Evolutionary conservation across 2,888 invertebrate genomes (phyloP).

Genomic region (Ophion ellenae): DNA sequence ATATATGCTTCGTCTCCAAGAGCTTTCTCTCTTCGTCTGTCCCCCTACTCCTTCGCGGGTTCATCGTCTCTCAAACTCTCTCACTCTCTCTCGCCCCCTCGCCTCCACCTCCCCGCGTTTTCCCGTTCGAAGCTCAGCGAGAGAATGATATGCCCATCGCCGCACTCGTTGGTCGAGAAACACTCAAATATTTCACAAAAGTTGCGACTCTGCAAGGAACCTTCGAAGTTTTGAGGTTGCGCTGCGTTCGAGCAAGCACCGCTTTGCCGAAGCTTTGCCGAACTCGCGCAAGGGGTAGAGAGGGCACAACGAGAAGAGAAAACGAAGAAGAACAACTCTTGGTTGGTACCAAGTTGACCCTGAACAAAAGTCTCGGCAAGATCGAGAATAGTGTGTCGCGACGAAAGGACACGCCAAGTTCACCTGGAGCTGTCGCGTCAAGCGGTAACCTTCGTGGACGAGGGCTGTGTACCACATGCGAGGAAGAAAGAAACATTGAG

Average conservation of each 20-base stretch:
- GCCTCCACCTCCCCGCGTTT: constrained; percentile 40
- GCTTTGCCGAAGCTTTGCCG: not conserved
- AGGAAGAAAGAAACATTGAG: constrained; percentile 5
- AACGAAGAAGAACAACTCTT: constrained; percentile 5
- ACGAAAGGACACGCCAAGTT: constrained; percentile 75
- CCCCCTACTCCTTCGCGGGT: constrained; percentile 61
- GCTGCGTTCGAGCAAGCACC: not conserved
- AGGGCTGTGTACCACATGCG: constrained; percentile 70
- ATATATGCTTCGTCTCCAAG: constrained; percentile 60
- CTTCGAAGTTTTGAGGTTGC: constrained; percentile 33
- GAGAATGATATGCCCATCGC: constrained; percentile 57
- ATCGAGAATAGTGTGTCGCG: constrained; percentile 48
- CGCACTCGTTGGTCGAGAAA: constrained; percentile 52
- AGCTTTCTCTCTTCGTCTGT: constrained; percentile 67
- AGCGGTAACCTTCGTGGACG: constrained; percentile 78
- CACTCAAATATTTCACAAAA: constrained; percentile 63
- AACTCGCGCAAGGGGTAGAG: not conserved
- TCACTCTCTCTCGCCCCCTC: not conserved
- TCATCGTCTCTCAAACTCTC: constrained; percentile 64
- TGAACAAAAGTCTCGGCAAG: constrained; percentile 34
- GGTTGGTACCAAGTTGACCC: constrained; percentile 43
- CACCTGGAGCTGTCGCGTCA: constrained; percentile 72
- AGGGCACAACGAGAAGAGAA: not conserved
- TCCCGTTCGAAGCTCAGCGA: constrained; percentile 57
- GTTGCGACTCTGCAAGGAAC: constrained; percentile 34